Evolutionary conservation across 53 echinoderm and acorn worm species (phyloP), one percentile per base, ranked within the genome.

Genomic region (Apostichopus leukothele): DNA sequence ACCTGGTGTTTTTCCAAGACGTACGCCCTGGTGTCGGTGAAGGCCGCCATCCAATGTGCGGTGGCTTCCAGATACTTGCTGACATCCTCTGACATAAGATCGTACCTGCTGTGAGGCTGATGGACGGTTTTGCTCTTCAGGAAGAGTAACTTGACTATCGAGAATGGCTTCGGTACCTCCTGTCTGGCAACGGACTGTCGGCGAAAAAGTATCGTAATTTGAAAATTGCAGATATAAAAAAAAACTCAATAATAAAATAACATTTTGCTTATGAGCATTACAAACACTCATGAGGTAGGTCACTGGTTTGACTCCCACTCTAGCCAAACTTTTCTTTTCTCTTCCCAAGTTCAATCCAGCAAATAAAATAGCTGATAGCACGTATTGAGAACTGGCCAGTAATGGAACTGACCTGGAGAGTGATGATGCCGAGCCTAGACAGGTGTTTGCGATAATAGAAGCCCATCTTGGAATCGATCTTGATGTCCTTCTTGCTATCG

Each of bases 21-120:
- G 26, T 68, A 23, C 5, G 10, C 50, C 50, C 66, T 25, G 5
- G 57, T 23, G 57, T 85, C 85, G 9, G 61, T 39, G 60, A 85
- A 50, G 10, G 50, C 4, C 1, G 85, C 85, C 13, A 85, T 85
- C 20, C 50, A 20, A 23, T 85, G 85, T 12, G 85, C 67, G 39
- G 85, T 85, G 4, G 61, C 66, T 13, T 85, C 85, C 68, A 85
- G 85, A 50, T 66, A 85, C 50, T 39, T 63, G 85, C 85, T 85
- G 3, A 67, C 60, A 50, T 85, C 85, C 50, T 67, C 85, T 60
- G 85, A 25, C 39, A 85, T 85, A 9, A 85, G 85, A 18, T 67
- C 67, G 22, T 85, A 85, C 13, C 85, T 59, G 9, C 85, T 85
- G 68, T 85, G 16, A 67, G 85, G 85, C 22, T 85, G 85, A 5